phyloP scores from a whole-genome alignment of 2,888 invertebrate genomes.

The Dermolepida albohirtum region DNA sequence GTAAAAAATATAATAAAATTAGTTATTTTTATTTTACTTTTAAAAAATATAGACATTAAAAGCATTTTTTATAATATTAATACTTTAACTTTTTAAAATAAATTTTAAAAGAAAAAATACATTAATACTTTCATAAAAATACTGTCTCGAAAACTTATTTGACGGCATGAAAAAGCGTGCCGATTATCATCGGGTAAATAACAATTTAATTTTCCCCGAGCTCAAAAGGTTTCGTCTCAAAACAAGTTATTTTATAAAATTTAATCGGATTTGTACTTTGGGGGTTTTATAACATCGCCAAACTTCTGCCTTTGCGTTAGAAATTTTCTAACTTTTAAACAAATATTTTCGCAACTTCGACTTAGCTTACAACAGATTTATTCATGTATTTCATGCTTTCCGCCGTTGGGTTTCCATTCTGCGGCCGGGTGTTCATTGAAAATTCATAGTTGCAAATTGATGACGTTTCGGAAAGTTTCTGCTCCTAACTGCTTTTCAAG shows the following conservation, averaged over 20 bases:
- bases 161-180: no score
- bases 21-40: no score
- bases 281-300: conserved; percentile 1
- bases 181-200: no score
- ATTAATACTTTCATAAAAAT: no score
- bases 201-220: no score
- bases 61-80: no score
- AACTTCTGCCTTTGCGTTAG: conserved; percentile 11
- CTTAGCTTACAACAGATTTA: conserved; percentile 28
- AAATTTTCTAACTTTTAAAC: conserved; percentile 1
- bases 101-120: no score
- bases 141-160: no score
- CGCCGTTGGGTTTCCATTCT: not conserved
- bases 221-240: not conserved
- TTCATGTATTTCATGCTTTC: conserved; percentile 18
- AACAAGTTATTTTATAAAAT: conserved; percentile 7
- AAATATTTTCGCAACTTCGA: conserved; percentile 31
- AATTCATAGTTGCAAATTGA: conserved; percentile 37
- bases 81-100: no score
- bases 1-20: no score
- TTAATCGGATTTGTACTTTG: conserved; percentile 16
- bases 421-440: conserved; percentile 8
- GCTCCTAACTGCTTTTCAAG: conserved; percentile 1
- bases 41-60: no score
- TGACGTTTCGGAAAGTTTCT: conserved; percentile 21